phyloP scores from a whole-genome alignment of 2,888 invertebrate genomes.

The Cryptosula pallasiana region DNA sequence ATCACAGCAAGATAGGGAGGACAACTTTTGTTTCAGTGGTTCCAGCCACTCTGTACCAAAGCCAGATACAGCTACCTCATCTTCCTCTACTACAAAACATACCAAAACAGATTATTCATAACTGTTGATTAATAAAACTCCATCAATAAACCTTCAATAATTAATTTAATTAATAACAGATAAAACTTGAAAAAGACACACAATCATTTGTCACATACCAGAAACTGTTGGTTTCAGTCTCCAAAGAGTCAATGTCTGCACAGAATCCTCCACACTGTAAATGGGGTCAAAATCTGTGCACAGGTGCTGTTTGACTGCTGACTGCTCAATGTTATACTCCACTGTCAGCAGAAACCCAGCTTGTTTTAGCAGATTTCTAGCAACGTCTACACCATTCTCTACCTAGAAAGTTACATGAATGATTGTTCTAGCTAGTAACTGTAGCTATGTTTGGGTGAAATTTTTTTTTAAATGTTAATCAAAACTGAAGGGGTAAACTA shows the following conservation, averaged over 20 bases:
- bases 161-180: too few relatives aligned
- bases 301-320: background rate
- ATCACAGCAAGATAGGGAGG: constrained; percentile 57
- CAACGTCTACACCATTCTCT: background rate
- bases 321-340: background rate
- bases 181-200: too few relatives aligned
- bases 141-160: too few relatives aligned
- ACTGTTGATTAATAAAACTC: too few relatives aligned
- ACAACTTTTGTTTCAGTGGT: constrained; percentile 68
- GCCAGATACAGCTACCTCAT: background rate
- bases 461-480: too few relatives aligned
- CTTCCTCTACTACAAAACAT: background rate
- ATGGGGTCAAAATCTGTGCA: background rate
- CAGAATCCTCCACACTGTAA: background rate
- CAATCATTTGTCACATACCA: too few relatives aligned
- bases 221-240: background rate
- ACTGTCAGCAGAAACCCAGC: background rate
- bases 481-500: background rate
- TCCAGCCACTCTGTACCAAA: constrained; percentile 67
- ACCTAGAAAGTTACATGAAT: background rate
- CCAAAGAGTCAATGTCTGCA: background rate
- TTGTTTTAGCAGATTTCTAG: background rate
- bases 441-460: too few relatives aligned
- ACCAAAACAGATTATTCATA: too few relatives aligned
- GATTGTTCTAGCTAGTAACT: background rate